A percentile compares a stretch with the other conserved stretches of the same genome.
phyloP scores from a whole-genome alignment of 1,140 invertebrate genomes.

The Tribolium madens region DNA sequence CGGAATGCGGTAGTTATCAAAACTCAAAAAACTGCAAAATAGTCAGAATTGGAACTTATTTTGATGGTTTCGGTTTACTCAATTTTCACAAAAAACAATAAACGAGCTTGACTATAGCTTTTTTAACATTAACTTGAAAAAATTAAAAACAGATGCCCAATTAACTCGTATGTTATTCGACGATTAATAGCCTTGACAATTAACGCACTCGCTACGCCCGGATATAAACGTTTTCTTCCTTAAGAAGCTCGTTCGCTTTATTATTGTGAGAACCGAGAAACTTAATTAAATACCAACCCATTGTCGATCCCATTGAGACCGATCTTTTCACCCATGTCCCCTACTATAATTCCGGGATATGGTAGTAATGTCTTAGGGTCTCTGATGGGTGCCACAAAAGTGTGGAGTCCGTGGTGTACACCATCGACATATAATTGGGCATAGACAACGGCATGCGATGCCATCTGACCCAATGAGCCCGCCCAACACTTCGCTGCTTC shows the following conservation, averaged over 20 bases:
- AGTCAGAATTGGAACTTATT: conserved; percentile 38
- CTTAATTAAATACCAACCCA: no score
- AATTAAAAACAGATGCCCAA: no score
- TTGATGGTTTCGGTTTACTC: no score
- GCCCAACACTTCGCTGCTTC: conserved; percentile 97
- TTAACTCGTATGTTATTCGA: no score
- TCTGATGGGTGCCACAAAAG: conserved; percentile 86
- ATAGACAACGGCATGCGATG: conserved; percentile 89
- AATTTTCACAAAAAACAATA: no score
- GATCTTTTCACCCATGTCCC: conserved; percentile 90
- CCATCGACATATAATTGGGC: conserved; percentile 86
- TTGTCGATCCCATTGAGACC: conserved; percentile 92
- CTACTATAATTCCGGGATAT: conserved; percentile 77
- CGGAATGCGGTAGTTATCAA: conserved; percentile 88
- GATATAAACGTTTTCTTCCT: no score
- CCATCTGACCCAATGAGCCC: conserved; percentile 87
- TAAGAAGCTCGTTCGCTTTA: no score
- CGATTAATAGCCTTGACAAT: no score
- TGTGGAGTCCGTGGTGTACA: conserved; percentile 85
- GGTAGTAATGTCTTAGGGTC: conserved; percentile 79
- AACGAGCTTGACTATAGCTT: no score
- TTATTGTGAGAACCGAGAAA: no score
- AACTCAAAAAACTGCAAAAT: conserved; percentile 83
- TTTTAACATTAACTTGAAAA: no score
- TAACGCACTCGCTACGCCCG: no score